These are phyloP conservation scores for Anabacerthia variegaticeps DNA, from an alignment of 2,797 vertebrate species.

Conservation along the genomic window DNA sequence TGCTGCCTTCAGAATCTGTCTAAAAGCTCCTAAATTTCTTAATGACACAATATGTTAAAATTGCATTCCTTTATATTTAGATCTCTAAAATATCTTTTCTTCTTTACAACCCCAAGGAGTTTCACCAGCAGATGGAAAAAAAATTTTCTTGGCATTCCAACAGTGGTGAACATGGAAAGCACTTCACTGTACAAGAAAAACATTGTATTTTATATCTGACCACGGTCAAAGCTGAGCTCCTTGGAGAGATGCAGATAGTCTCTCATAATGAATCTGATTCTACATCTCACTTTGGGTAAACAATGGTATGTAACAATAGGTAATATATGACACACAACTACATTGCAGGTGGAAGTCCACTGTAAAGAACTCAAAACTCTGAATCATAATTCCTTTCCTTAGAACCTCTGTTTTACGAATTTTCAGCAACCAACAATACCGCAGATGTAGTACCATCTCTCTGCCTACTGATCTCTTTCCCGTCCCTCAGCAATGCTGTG, in stretches of 20 bases:
- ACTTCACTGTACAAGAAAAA: background rate
- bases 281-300: background rate
- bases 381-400: background rate
- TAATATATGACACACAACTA: background rate
- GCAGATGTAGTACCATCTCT: background rate
- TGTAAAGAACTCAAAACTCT: background rate
- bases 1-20: conserved; percentile 75
- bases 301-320: accelerated
- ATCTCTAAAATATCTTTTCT: conserved; percentile 70
- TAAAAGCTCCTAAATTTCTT: conserved; percentile 83
- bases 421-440: background rate
- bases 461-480: background rate
- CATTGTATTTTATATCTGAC: background rate
- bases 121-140: conserved; percentile 16
- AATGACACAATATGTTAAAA: conserved; percentile 82
- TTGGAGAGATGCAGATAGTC: background rate
- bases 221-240: background rate
- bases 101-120: conserved; percentile 58
- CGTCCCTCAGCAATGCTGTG: background rate
- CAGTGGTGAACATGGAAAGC: background rate
- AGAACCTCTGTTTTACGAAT: background rate
- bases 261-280: background rate
- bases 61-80: conserved; percentile 76
- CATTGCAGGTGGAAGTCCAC: background rate
- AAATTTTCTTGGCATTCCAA: background rate